phyloP scores from a whole-genome alignment of 2,888 invertebrate species.

The Malacosoma neustria region DNA sequence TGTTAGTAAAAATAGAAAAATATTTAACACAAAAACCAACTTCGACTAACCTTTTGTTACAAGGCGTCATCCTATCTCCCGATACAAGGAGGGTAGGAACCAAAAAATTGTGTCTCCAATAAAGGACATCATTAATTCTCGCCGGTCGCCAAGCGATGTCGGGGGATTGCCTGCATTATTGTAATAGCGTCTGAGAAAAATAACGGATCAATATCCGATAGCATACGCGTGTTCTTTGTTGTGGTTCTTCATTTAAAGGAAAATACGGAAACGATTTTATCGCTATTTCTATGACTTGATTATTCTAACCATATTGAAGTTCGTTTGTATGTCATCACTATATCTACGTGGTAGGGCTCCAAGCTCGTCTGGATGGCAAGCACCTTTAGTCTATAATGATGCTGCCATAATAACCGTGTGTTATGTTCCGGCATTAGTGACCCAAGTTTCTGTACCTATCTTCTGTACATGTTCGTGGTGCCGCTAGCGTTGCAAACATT shows the following conservation, averaged over 20 bases:
- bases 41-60: background rate
- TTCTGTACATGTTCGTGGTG: no score
- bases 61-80: background rate
- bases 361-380: no score
- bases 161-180: constrained; percentile 53
- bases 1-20: background rate
- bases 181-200: constrained; percentile 41
- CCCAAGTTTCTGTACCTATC: no score
- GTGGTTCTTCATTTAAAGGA: constrained; percentile 18
- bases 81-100: constrained; percentile 45
- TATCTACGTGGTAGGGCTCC: no score
- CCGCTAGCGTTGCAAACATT: no score
- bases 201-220: constrained; percentile 49
- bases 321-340: no score
- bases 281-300: no score
- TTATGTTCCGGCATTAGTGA: no score
- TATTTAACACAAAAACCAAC: background rate
- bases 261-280: no score
- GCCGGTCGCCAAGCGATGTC: constrained; percentile 38
- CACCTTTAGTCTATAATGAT: no score
- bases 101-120: constrained; percentile 82
- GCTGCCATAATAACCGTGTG: no score
- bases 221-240: constrained; percentile 21
- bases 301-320: no score
- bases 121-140: constrained; percentile 82